Evolutionary conservation across 2,113 vertebrate species (phyloP).

Genomic region (Nannobrachium achirus): DNA sequence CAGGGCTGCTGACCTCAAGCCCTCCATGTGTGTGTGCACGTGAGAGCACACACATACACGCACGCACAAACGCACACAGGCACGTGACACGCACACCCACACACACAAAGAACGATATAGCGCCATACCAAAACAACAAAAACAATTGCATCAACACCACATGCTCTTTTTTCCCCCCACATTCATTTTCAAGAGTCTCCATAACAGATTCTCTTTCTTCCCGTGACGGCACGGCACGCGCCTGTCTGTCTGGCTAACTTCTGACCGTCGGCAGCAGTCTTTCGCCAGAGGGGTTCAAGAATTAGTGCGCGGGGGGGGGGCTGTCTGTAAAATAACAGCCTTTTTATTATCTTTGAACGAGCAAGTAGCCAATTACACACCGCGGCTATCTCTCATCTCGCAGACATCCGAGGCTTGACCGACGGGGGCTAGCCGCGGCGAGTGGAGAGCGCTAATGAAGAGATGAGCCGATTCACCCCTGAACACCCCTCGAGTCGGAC

Average conservation of each 20-base stretch:
- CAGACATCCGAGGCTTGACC: slow-evolving; percentile 54
- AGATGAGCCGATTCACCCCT: slow-evolving; percentile 61
- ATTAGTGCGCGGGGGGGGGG: slow-evolving; percentile 50
- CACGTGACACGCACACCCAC: not conserved
- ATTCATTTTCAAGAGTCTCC: slow-evolving; percentile 4
- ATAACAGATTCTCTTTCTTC: slow-evolving; percentile 39
- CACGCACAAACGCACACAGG: slow-evolving; percentile 6
- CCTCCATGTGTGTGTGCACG: not conserved
- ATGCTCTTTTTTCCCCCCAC: slow-evolving; percentile 8
- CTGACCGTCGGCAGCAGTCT: slow-evolving; percentile 20
- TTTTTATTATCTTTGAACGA: slow-evolving; percentile 66
- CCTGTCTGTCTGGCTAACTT: slow-evolving; percentile 36
- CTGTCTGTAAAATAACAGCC: slow-evolving; percentile 60
- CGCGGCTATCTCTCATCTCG: slow-evolving; percentile 58
- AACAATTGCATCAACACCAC: slow-evolving; percentile 13
- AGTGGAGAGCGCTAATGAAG: slow-evolving; percentile 53
- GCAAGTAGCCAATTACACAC: slow-evolving; percentile 64
- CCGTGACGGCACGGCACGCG: slow-evolving; percentile 1
- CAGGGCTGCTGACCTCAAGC: no score
- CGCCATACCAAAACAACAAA: slow-evolving; percentile 25
- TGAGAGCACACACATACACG: not conserved
- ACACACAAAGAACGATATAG: no score
- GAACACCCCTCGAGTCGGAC: no score
- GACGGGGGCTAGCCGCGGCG: slow-evolving; percentile 32
- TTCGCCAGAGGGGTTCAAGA: slow-evolving; percentile 52